A percentile compares a stretch with the other conserved stretches of the same genome.
These are phyloP conservation scores for Clostera curtula DNA, from an alignment of 2,888 invertebrate genomes.

Conservation along the genomic window DNA sequence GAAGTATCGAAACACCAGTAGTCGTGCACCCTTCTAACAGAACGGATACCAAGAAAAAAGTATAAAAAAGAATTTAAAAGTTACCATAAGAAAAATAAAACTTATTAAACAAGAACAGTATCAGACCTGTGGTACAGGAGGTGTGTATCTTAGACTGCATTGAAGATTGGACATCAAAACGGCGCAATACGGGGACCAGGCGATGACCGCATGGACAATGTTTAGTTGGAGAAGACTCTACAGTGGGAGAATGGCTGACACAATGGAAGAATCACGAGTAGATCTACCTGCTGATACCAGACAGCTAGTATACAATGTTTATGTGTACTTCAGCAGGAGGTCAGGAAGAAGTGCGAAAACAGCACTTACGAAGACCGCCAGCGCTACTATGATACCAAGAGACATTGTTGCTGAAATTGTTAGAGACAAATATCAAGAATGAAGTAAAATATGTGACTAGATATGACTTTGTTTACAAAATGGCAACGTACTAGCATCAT, in stretches of 20 bases:
- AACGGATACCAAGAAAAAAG: constrained; percentile 34
- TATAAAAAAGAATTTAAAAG: constrained; percentile 2
- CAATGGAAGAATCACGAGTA: constrained; percentile 43
- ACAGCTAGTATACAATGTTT: constrained; percentile 65
- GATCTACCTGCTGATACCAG: constrained; percentile 63
- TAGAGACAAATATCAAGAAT: constrained; percentile 50
- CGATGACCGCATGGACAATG: constrained; percentile 72
- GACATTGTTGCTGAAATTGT: constrained; percentile 66
- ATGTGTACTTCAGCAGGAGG: constrained; percentile 59
- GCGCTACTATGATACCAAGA: constrained; percentile 62
- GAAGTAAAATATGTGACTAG: constrained; percentile 5
- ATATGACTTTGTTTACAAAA: constrained; percentile 5
- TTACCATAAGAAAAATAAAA: constrained; percentile 12
- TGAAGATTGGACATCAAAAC: constrained; percentile 36
- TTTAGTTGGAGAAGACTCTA: constrained; percentile 68
- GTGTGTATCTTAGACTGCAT: constrained; percentile 6
- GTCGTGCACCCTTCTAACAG: constrained; percentile 39
- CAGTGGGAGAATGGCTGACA: constrained; percentile 44
- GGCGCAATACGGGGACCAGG: constrained; percentile 69
- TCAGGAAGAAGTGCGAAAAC: constrained; percentile 58
- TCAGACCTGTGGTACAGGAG: constrained; percentile 3
- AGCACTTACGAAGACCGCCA: constrained; percentile 56
- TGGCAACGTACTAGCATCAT: constrained; percentile 4
- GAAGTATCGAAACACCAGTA: constrained; percentile 44
- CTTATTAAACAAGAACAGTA: constrained; percentile 3